These are phyloP conservation scores for Corvus hawaiiensis DNA, from an alignment of 2,113 vertebrate species.

Conservation along the genomic window DNA sequence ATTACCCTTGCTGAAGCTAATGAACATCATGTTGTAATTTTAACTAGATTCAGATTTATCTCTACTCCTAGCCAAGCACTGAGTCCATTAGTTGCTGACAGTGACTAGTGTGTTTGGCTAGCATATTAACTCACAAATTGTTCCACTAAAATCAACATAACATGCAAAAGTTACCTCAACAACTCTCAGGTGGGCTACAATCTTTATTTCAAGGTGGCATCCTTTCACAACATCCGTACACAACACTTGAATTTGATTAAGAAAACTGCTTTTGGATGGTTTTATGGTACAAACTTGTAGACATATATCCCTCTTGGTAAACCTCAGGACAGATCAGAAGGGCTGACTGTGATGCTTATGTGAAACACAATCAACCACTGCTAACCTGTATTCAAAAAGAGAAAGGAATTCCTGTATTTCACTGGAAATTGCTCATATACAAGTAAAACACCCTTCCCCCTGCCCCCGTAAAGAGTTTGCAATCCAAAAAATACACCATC, in stretches of 20 bases:
- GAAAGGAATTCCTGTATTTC: neutral
- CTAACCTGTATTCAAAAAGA: neutral
- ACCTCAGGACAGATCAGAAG: neutral
- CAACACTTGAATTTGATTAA: neutral
- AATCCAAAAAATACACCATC: neutral
- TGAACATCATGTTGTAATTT: slow-evolving; percentile 60
- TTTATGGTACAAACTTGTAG: neutral
- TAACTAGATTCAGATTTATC: slow-evolving; percentile 59
- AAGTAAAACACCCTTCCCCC: neutral
- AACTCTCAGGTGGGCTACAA: neutral
- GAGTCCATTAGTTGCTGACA: slow-evolving; percentile 27
- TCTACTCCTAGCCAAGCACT: neutral
- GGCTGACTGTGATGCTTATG: neutral
- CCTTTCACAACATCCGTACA: neutral
- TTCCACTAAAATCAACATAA: neutral
- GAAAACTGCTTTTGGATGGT: neutral
- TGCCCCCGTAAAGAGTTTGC: neutral
- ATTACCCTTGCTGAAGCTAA: slow-evolving; percentile 61
- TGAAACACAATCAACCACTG: neutral
- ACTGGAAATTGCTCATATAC: neutral
- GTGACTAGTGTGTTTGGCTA: slow-evolving; percentile 9
- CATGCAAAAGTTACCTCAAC: neutral
- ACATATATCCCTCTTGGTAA: neutral
- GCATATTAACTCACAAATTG: neutral
- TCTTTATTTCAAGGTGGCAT: neutral